phyloP scores from a whole-genome alignment of 2,888 invertebrate species.

The Blastobasis adustella region DNA sequence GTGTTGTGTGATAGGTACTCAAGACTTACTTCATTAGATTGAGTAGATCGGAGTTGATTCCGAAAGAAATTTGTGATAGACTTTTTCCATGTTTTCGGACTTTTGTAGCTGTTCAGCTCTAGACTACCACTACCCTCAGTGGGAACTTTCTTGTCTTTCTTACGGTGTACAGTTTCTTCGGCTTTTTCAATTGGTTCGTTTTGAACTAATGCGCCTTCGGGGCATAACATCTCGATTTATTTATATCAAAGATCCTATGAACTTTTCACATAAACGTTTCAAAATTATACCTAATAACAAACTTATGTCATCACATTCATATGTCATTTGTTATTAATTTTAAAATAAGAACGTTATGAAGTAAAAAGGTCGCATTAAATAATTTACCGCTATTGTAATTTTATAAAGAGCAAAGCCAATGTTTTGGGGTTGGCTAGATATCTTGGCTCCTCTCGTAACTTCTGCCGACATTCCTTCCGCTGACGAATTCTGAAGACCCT shows the following conservation, averaged over 20 bases:
- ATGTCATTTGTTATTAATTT: conserved; percentile 17
- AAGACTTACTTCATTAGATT: conserved; percentile 58
- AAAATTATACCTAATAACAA: conserved; percentile 30
- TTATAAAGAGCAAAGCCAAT: no score
- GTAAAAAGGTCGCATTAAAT: no score
- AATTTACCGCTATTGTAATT: no score
- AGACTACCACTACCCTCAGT: conserved; percentile 40
- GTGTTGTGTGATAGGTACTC: no score
- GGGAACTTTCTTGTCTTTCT: conserved; percentile 39
- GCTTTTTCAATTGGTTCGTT: conserved; percentile 38
- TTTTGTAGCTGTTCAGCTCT: conserved; percentile 52
- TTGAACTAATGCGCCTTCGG: conserved; percentile 39
- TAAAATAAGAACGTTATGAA: no score
- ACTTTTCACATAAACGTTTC: conserved; percentile 32
- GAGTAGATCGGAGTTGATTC: conserved; percentile 55
- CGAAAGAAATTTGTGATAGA: conserved; percentile 64
- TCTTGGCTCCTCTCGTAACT: no score
- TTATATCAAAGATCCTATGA: conserved; percentile 29
- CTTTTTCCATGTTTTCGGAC: conserved; percentile 62
- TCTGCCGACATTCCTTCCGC: no score
- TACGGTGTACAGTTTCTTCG: conserved; percentile 29
- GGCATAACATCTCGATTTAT: conserved; percentile 47
- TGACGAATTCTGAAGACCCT: no score
- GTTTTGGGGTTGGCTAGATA: no score
- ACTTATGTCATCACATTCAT: conserved; percentile 19